These are phyloP conservation scores for Labia minor DNA, from an alignment of 2,888 invertebrate species.

Conservation along the genomic window DNA sequence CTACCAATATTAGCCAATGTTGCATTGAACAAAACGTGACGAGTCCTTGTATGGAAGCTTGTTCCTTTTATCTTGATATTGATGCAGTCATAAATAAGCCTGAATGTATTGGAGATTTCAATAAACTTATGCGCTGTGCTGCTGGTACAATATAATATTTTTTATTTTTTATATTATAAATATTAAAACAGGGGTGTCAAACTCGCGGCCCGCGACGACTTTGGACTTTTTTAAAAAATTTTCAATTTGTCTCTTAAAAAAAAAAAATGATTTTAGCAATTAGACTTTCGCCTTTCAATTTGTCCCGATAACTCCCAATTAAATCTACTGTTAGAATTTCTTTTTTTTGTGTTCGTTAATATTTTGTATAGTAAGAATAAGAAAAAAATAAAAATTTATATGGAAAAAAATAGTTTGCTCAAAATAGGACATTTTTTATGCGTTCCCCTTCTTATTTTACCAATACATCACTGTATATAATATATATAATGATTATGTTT, in stretches of 20 bases:
- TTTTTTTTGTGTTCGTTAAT: no score
- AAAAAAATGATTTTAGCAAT: not conserved
- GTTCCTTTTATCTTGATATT: conserved; percentile 71
- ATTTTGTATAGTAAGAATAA: no score
- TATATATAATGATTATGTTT: not conserved
- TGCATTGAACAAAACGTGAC: conserved; percentile 72
- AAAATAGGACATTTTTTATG: no score
- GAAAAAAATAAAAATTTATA: no score
- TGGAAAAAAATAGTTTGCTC: no score
- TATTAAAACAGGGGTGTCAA: no score
- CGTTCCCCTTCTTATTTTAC: no score
- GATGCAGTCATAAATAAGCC: conserved; percentile 70
- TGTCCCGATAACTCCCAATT: not conserved
- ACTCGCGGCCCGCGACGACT: no score
- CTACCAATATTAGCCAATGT: conserved; percentile 66
- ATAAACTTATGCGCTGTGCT: conserved; percentile 76
- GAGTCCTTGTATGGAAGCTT: conserved; percentile 66
- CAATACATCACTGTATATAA: no score
- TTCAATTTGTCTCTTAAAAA: no score
- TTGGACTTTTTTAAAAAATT: no score
- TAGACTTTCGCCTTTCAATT: not conserved
- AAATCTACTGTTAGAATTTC: no score
- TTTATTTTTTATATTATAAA: not conserved
- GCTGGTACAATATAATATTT: conserved; percentile 43
- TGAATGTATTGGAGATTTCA: conserved; percentile 70